Percentiles rank a stretch among this genome's conserved stretches.
phyloP scores from a whole-genome alignment of 1,140 invertebrate genomes.

The Drosophila jambulina region DNA sequence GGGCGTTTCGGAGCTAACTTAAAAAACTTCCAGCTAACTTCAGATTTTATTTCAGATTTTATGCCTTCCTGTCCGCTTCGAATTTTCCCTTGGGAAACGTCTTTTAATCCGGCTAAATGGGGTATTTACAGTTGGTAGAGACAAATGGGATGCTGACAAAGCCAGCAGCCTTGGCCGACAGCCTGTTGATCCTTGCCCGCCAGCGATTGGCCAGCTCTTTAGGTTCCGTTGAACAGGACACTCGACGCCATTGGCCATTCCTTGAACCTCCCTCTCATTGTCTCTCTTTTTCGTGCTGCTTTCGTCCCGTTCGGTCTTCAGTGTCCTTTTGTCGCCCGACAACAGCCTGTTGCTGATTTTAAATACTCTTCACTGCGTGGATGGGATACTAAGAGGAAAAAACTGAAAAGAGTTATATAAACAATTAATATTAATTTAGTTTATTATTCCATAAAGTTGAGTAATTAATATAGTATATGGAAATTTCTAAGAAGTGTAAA shows the following conservation, averaged over 20 bases:
- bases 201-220: conserved; percentile 49
- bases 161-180: conserved; percentile 5
- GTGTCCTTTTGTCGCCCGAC: conserved; percentile 29
- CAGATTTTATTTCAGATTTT: conserved; percentile 55
- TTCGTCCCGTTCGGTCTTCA: conserved; percentile 2
- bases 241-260: conserved; percentile 54
- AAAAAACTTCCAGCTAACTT: conserved; percentile 37
- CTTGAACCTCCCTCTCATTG: conserved; percentile 8
- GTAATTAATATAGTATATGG: no score
- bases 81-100: conserved; percentile 11
- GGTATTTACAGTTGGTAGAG: conserved; percentile 2
- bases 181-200: conserved; percentile 62
- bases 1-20: conserved; percentile 35
- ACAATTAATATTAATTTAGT: neutral
- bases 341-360: conserved; percentile 51
- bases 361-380: conserved; percentile 21
- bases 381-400: neutral
- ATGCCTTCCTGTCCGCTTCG: conserved; percentile 45
- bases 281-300: neutral
- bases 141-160: neutral
- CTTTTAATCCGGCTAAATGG: conserved; percentile 25
- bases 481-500: no score
- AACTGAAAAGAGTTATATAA: neutral
- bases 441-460: neutral
- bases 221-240: conserved; percentile 32